Conservation (phyloP, 2,888 invertebrate genomes). For the Drosophila stalkeri region DNA sequence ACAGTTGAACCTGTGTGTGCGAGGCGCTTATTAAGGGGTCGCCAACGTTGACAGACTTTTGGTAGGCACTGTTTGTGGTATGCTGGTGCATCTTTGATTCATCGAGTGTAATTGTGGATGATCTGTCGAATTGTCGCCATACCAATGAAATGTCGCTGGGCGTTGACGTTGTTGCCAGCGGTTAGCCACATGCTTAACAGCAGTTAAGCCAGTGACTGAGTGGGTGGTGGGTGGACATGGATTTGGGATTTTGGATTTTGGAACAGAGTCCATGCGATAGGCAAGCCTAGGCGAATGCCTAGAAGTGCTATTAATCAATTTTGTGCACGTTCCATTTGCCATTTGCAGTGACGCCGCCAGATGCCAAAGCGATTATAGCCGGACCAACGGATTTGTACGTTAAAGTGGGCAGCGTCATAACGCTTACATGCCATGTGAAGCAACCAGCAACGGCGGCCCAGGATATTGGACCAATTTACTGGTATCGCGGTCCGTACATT, state of each 20-base stretch:
- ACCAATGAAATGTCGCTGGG: slow-evolving; percentile 24
- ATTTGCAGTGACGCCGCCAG: slow-evolving; percentile 85
- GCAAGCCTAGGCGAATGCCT: slow-evolving; percentile 29
- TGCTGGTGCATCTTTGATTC: slow-evolving; percentile 48
- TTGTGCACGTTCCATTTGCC: slow-evolving; percentile 51
- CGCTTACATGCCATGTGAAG: slow-evolving; percentile 89
- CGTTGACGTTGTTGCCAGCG: slow-evolving; percentile 17
- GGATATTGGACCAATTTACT: slow-evolving; percentile 90
- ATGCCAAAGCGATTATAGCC: slow-evolving; percentile 89
- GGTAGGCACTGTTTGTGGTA: slow-evolving; percentile 6
- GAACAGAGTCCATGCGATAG: neutral
- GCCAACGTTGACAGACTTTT: slow-evolving; percentile 8
- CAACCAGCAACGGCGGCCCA: slow-evolving; percentile 87
- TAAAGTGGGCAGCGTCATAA: slow-evolving; percentile 90
- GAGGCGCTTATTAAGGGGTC: slow-evolving; percentile 41
- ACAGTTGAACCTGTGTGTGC: neutral
- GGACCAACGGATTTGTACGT: slow-evolving; percentile 90
- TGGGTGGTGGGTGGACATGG: neutral
- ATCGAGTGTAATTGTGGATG: slow-evolving; percentile 42
- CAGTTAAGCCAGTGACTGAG: slow-evolving; percentile 9
- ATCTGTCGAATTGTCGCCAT: slow-evolving; percentile 31
- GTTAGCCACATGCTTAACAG: slow-evolving; percentile 38
- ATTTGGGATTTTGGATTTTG: neutral
- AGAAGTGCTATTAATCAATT: slow-evolving; percentile 75
- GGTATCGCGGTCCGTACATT: slow-evolving; percentile 88